phyloP scores from a whole-genome alignment of 2,888 invertebrate species.

The Agrochola macilenta region DNA sequence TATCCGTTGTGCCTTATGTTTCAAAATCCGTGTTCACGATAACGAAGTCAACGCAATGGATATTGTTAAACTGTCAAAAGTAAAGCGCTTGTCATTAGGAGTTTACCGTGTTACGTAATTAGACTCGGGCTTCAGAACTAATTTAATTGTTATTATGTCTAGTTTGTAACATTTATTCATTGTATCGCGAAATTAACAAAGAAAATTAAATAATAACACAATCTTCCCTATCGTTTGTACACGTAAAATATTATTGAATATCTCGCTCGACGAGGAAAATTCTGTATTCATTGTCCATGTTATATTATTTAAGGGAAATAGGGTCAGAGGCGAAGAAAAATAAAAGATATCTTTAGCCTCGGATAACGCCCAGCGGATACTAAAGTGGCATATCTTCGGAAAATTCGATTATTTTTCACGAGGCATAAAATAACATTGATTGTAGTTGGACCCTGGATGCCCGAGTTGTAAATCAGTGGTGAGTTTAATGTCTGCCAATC shows the following conservation, averaged over 20 bases:
- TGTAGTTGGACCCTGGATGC: neutral
- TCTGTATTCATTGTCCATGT: constrained; percentile 73
- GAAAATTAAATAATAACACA: constrained; percentile 57
- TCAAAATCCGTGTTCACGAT: neutral
- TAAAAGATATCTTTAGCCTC: constrained; percentile 74
- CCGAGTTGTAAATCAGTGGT: neutral
- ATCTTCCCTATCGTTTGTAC: constrained; percentile 55
- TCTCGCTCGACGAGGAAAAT: constrained; percentile 68
- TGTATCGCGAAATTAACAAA: constrained; percentile 29
- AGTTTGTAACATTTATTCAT: neutral
- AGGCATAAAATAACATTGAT: neutral
- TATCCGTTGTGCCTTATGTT: neutral
- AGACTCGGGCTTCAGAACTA: neutral
- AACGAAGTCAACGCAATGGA: neutral
- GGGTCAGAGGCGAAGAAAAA: constrained; percentile 76
- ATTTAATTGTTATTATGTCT: neutral
- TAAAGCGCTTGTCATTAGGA: neutral
- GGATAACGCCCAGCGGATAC: constrained; percentile 59
- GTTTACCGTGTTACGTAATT: neutral
- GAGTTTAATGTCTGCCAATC: neutral
- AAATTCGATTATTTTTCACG: constrained; percentile 13
- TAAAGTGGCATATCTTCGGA: constrained; percentile 38
- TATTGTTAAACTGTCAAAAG: neutral
- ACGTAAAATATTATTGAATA: constrained; percentile 74
- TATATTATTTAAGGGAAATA: constrained; percentile 79